phyloP scores from a whole-genome alignment of 2,113 vertebrate genomes.

The Pollachius pollachius region DNA sequence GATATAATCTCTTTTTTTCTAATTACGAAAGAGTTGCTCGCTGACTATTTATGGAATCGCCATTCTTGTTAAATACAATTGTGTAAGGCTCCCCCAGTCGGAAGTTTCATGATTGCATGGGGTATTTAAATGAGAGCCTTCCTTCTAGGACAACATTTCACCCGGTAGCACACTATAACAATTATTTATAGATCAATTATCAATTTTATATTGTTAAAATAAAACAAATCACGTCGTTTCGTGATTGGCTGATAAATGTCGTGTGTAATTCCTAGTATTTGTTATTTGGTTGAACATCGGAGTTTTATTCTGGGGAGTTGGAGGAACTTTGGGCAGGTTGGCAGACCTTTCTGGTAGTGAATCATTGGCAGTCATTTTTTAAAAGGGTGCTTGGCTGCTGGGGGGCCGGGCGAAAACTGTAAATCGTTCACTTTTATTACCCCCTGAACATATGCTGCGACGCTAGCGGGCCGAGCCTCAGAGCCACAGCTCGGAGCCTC shows the following conservation, averaged over 20 bases:
- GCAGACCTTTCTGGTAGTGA: constrained; percentile 94
- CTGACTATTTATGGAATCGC: not conserved
- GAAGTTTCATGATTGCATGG: too few species aligned
- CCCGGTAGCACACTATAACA: too few species aligned
- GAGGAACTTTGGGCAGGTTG: constrained; percentile 81
- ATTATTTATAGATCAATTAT: too few species aligned
- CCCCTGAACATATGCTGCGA: constrained; percentile 97
- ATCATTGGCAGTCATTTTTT: constrained; percentile 99
- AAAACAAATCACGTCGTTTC: too few species aligned
- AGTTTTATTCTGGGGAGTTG: constrained; percentile 45
- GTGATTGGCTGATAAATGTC: too few species aligned
- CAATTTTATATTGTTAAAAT: too few species aligned
- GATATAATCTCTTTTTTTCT: not conserved
- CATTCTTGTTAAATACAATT: too few species aligned
- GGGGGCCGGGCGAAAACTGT: constrained; percentile 93
- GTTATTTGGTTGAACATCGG: constrained; percentile 19
- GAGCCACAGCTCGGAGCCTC: not conserved
- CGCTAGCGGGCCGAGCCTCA: constrained; percentile 79
- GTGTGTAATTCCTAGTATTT: not conserved
- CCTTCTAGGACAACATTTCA: too few species aligned
- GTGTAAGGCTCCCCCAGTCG: too few species aligned
- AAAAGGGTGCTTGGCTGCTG: constrained; percentile 95
- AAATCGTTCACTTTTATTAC: constrained; percentile 99
- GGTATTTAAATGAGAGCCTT: too few species aligned
- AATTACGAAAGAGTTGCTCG: not conserved